A percentile compares a stretch with the other conserved stretches of the same genome.
phyloP scores from a whole-genome alignment of 2,113 vertebrate species.

The Sinocyclocheilus grahami region DNA sequence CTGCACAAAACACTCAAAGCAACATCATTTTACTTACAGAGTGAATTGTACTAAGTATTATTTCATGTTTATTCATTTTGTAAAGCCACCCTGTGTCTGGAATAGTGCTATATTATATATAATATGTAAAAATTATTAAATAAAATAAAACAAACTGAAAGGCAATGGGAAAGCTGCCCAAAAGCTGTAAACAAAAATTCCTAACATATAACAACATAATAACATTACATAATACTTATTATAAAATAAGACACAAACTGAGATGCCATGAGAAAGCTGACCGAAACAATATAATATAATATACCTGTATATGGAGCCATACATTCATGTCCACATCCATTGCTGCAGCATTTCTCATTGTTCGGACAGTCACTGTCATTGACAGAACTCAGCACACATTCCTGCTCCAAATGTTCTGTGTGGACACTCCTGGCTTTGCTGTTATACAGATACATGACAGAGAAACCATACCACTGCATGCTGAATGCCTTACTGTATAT shows the following conservation, averaged over 20 bases:
- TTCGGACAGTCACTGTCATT: constrained; percentile 71
- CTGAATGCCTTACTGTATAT: not conserved
- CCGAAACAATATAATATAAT: too few relatives aligned
- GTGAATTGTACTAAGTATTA: not conserved
- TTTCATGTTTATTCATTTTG: not conserved
- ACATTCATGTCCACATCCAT: constrained; percentile 77
- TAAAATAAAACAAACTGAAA: not conserved
- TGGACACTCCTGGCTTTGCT: constrained; percentile 72
- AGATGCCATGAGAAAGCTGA: not conserved
- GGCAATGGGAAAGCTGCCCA: too few relatives aligned
- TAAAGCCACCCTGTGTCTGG: not conserved
- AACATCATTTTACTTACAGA: not conserved
- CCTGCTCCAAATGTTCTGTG: constrained; percentile 57
- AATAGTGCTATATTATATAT: not conserved
- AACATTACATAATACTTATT: not conserved
- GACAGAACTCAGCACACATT: constrained; percentile 69
- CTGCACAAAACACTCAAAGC: not conserved
- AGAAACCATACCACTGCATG: not conserved
- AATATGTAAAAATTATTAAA: too few relatives aligned
- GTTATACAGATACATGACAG: not conserved
- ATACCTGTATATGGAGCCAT: constrained; percentile 71
- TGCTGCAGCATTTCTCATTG: constrained; percentile 75
- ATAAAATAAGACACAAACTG: not conserved
- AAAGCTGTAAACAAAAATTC: too few relatives aligned
- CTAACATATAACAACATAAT: too few relatives aligned